Conservation (phyloP, 2,797 vertebrate genomes). For the Anabacerthia variegaticeps region DNA sequence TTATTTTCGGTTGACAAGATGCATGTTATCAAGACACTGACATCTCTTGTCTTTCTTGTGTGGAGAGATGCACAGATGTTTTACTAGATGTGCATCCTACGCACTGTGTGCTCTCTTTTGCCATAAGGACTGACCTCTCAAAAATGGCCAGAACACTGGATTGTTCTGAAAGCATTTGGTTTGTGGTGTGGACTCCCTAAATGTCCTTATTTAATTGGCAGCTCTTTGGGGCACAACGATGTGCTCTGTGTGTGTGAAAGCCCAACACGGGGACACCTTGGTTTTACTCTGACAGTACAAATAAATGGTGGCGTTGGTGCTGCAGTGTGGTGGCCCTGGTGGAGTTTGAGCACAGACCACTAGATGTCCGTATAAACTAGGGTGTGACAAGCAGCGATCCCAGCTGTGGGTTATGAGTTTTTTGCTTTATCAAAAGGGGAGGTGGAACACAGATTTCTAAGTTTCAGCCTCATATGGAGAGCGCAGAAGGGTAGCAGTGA, state of each 20-base stretch:
- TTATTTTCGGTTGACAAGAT: background rate
- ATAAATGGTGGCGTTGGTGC: fast-evolving
- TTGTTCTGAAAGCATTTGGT: background rate
- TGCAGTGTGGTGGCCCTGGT: background rate
- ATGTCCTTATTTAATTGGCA: background rate
- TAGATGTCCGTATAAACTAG: background rate
- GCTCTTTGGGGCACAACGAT: background rate
- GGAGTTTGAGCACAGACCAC: background rate
- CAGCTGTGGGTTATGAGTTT: background rate
- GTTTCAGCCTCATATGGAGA: fast-evolving
- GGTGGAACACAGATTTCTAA: background rate
- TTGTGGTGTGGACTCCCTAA: background rate
- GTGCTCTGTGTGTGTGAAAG: fast-evolving
- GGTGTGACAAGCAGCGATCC: background rate
- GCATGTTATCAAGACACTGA: background rate
- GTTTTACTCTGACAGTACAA: background rate
- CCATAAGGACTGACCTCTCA: background rate
- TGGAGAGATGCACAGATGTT: background rate
- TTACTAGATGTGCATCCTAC: background rate
- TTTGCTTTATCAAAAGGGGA: background rate
- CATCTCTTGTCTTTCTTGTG: background rate
- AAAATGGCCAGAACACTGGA: background rate
- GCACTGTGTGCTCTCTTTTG: background rate
- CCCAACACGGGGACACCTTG: fast-evolving
- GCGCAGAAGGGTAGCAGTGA: background rate